A percentile compares a stretch with the other conserved stretches of the same genome.
phyloP scores from a whole-genome alignment of 2,113 vertebrate genomes.

The Rostratula benghalensis region DNA sequence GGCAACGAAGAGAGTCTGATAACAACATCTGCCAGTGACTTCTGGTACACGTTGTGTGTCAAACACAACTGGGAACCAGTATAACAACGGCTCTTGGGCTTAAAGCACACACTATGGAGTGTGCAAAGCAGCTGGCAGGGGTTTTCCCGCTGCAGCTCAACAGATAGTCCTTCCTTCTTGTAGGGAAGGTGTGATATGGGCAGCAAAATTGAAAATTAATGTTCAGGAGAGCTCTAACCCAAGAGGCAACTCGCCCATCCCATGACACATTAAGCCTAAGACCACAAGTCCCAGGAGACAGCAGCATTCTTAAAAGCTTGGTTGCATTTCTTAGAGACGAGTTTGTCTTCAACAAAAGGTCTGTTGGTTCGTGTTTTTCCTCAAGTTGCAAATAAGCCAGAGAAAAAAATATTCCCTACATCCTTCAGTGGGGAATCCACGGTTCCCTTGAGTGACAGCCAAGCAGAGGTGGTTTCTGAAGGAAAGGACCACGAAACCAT shows the following conservation, averaged over 20 bases:
- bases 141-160: neutral
- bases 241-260: neutral
- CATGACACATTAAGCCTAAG: neutral
- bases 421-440: neutral
- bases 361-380: conserved; percentile 27
- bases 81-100: rapidly evolving
- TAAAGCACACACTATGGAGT: neutral
- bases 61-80: neutral
- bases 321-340: neutral
- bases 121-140: neutral
- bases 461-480: conserved; percentile 26
- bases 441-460: neutral
- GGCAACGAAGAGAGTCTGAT: neutral
- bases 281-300: neutral
- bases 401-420: neutral
- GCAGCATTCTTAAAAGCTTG: neutral
- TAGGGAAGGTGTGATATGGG: neutral
- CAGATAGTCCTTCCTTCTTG: neutral
- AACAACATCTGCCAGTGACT: neutral
- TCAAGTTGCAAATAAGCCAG: neutral
- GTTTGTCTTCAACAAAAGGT: neutral
- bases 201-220: neutral
- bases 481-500: conserved; percentile 18
- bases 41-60: neutral
- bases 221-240: neutral